These are phyloP conservation scores for Tragelaphus scriptus DNA, from an alignment of 2,113 vertebrate species.

Conservation along the genomic window DNA sequence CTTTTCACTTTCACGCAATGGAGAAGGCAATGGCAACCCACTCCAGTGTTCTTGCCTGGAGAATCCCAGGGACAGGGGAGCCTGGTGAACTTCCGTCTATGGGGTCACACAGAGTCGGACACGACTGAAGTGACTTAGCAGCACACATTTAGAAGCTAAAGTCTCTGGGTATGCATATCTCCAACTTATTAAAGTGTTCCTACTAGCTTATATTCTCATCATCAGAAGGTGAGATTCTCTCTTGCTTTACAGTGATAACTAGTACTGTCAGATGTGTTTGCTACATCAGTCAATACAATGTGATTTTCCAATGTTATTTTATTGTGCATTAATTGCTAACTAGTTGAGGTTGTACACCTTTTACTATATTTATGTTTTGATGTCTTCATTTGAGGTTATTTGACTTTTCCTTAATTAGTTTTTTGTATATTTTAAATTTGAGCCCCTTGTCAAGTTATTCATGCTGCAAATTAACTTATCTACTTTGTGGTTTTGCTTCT, in stretches of 20 bases:
- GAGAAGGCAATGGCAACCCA: too few relatives aligned
- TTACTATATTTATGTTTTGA: background rate
- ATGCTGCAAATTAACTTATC: background rate
- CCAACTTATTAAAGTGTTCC: background rate
- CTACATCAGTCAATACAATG: background rate
- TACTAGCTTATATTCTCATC: background rate
- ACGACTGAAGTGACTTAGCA: too few relatives aligned
- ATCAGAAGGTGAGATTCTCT: background rate
- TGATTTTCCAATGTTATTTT: background rate
- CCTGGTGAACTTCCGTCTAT: too few relatives aligned
- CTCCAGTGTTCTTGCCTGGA: too few relatives aligned
- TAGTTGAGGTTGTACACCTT: background rate
- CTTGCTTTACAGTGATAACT: background rate
- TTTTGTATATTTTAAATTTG: background rate
- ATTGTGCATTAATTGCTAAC: background rate
- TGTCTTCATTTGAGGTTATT: background rate
- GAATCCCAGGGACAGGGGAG: too few relatives aligned
- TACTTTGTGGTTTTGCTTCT: background rate
- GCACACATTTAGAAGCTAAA: background rate
- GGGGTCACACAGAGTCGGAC: too few relatives aligned
- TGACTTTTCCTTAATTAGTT: background rate
- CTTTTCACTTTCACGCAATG: too few relatives aligned
- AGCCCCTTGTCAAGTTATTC: background rate
- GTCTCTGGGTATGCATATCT: background rate
- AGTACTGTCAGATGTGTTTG: background rate